Evolutionary conservation across 2,113 vertebrate genomes (phyloP).

Genomic region (Podocnemis expansa): DNA sequence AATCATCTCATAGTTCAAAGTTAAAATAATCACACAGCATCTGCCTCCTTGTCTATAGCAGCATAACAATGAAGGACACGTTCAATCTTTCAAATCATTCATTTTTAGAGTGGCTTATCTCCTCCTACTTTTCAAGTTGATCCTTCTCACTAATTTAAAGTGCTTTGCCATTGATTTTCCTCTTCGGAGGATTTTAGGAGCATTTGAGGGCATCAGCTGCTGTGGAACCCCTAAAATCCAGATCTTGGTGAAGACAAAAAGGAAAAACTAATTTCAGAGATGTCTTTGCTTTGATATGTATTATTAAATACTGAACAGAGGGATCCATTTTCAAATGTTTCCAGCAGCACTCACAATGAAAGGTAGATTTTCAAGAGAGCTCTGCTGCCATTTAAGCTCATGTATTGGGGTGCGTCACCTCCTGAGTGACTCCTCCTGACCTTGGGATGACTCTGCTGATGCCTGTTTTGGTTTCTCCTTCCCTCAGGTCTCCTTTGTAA

Average conservation of each 20-base stretch:
- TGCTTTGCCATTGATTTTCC: slow-evolving; percentile 25
- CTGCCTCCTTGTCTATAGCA: slow-evolving; percentile 1
- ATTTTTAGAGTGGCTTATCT: slow-evolving; percentile 29
- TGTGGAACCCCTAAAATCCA: slow-evolving; percentile 17
- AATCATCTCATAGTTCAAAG: slow-evolving; percentile 28
- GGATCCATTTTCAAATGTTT: neutral
- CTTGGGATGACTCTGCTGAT: no score
- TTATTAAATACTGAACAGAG: neutral
- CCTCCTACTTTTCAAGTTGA: slow-evolving; percentile 32
- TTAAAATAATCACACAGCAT: slow-evolving; percentile 24
- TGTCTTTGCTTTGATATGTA: slow-evolving; percentile 24
- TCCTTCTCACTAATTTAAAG: slow-evolving; percentile 25
- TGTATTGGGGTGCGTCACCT: neutral
- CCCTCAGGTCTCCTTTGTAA: neutral
- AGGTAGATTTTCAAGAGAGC: neutral
- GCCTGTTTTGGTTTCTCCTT: neutral
- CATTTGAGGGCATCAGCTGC: slow-evolving; percentile 20
- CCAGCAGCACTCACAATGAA: neutral
- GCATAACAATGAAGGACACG: slow-evolving; percentile 42
- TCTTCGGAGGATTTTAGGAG: neutral
- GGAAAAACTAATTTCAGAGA: slow-evolving; percentile 14
- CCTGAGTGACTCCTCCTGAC: no score
- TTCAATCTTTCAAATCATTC: slow-evolving; percentile 13
- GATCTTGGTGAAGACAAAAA: slow-evolving; percentile 1
- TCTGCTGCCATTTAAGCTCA: neutral